phyloP scores from a whole-genome alignment of 2,113 vertebrate species.

The Rhinoderma darwinii region DNA sequence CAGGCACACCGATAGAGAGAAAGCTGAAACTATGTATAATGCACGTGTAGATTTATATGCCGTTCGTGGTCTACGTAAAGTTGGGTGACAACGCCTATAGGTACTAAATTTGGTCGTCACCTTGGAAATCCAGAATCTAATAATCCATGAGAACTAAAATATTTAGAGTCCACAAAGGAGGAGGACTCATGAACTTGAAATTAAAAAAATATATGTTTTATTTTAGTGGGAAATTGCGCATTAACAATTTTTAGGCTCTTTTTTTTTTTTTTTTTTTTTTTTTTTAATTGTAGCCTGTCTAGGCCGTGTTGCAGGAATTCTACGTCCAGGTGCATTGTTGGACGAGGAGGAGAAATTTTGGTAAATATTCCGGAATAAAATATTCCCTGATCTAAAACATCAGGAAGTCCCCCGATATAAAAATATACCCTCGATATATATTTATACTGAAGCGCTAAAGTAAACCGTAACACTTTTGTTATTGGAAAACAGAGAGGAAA shows the following conservation, averaged over 20 bases:
- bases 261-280: too few species aligned
- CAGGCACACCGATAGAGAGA: too few species aligned
- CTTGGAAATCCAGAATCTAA: too few species aligned
- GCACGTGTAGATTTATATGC: too few species aligned
- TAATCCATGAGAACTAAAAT: too few species aligned
- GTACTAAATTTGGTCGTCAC: background rate
- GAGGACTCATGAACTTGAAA: too few species aligned
- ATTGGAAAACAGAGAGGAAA: background rate
- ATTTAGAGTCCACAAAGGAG: too few species aligned
- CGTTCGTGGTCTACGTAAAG: background rate
- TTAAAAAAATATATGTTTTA: too few species aligned
- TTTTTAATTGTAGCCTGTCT: background rate
- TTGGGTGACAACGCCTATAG: background rate
- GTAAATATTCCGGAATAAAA: conserved; percentile 19
- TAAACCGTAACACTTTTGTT: conserved; percentile 5
- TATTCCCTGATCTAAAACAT: background rate
- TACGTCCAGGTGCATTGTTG: background rate
- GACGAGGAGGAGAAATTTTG: background rate
- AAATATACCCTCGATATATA: conserved; percentile 18
- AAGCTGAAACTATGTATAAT: too few species aligned
- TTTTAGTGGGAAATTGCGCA: too few species aligned
- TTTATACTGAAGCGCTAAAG: background rate
- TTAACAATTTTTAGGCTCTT: too few species aligned
- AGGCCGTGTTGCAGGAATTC: background rate
- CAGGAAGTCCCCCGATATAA: conserved; percentile 11